Base-by-base conservation (phyloP, 2,888 invertebrate genomes). In the Trissolcus japonicus region DNA sequence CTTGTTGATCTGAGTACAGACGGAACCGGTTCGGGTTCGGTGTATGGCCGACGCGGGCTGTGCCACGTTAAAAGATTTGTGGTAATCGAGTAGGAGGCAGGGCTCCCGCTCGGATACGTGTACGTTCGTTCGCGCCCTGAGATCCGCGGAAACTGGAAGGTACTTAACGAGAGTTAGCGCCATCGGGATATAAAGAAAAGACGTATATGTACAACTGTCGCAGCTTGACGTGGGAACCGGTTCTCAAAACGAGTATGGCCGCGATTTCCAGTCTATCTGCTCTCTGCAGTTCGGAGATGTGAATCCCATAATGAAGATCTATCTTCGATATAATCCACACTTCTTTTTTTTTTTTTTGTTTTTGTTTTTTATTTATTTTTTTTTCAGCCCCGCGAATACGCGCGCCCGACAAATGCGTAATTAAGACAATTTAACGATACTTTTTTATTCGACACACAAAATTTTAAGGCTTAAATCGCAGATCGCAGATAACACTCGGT, bases 201-300 rank as follows among this genome's bases (percentile, higher is more conserved):
- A 80, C 72, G 80, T 81, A 69, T 79, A 71, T 79, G 81, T 79
- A 82, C 75, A 83, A 83, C 81, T 82, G 80, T 80, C 81, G 81
- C 73, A 71, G 50, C 65, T 79, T 77, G 77, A 77, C 76, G 73
- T 50, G 71, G 68, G 78, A 87, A 87, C 87, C 86, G 87, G 86
- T 87, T 87, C 82, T 78, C 35, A 35, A 79, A 78, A 83, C 83
- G 84, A 84, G 84, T 82, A 86, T 83, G 85, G 83, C 84, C 82
- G 79, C 79, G 85, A 83, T 83, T 69, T 75, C 74, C 81, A 80
- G 80, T 82, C 79, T 78, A 80, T 83, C 80, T 50, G 80, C 55
- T 46, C 16, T 16, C 46, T 35, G 59, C 65, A 14, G 53, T 21
- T 14, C 19, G 80, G 79, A 83, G 83, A 81, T 83, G 82, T 80